phyloP scores from a whole-genome alignment of 2,797 vertebrate species.

The Enteromius argenteus region DNA sequence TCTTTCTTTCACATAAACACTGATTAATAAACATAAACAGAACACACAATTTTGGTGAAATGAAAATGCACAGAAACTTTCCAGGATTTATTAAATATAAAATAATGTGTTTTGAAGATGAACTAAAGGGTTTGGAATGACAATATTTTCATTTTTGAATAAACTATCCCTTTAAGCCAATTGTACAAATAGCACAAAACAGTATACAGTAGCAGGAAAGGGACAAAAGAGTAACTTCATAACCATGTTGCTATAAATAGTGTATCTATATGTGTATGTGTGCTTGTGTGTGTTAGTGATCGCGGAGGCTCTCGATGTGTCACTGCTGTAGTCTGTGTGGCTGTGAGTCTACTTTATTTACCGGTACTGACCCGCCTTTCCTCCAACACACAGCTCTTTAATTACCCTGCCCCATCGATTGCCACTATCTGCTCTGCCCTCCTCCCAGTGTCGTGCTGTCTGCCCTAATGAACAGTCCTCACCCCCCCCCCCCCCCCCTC shows the following conservation, averaged over 20 bases:
- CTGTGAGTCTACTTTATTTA: conserved; percentile 82
- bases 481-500: conserved; percentile 58
- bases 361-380: conserved; percentile 71
- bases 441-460: conserved; percentile 69
- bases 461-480: conserved; percentile 83
- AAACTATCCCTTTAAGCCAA: neutral
- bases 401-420: conserved; percentile 86
- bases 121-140: neutral
- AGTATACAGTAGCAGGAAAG: neutral
- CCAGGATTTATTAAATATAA: neutral
- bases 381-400: conserved; percentile 78
- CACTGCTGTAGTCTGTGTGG: conserved; percentile 76
- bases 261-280: conserved; percentile 13
- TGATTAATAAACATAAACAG: neutral
- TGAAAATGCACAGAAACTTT: neutral
- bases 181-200: neutral
- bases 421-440: conserved; percentile 67
- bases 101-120: neutral
- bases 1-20: neutral
- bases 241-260: conserved; percentile 33
- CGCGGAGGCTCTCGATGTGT: conserved; percentile 68
- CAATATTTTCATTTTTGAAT: neutral
- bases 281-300: conserved; percentile 32
- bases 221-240: neutral
- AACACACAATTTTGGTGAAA: neutral